Base-by-base conservation (phyloP, 2,888 invertebrate species). In the Pollenia labialis region DNA sequence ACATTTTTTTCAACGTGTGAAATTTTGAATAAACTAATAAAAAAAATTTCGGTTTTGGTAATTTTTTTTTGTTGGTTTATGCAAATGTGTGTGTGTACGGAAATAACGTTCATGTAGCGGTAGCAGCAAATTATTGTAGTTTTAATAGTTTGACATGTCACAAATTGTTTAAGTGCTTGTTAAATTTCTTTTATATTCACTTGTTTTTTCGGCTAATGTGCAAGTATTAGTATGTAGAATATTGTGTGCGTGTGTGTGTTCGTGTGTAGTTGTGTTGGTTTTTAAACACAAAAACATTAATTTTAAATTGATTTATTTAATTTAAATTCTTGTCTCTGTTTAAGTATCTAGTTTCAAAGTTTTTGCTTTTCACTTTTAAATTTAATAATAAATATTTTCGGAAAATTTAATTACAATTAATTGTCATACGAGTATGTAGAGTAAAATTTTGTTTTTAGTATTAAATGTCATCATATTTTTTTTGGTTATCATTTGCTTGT, bases 121-220 rank as follows among this genome's bases (percentile, higher is more conserved):
- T 46, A 58, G 8, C 0, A 42, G 18, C 40, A 58, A 76, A 48
- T n/a, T 16, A 11, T n/a, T 58, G 48, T 44, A n/a, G 32, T 69
- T 83, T 56, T 62, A 76, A 71, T 76, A 82, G 76, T 76, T 76
- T 76, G 76, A 76, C 82, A 69, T 46, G 66, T 10, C 40, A 52
- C 72, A 84, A 79, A 84, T 84, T 84, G 72, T 74, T 79, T 84
- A 79, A 79, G 66, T 84, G 72, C 56, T 84, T 79, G 56, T 64
- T 71, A 48, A 62, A 66, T 81, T 81, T 64, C 66, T 58, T 56
- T 80, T 54, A 46, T 62, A 62, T 71, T 52, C 44, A 52, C 60
- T 62, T 54, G 11, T 60, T 52, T 64, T 18, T 66, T 48, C 9
- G 18, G 2, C 42, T n/a, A 10, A 3, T 18, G 9, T 71, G 18